Evolutionary conservation across 2,797 vertebrate genomes (phyloP).

Genomic region (Sebastiscus tertius): DNA sequence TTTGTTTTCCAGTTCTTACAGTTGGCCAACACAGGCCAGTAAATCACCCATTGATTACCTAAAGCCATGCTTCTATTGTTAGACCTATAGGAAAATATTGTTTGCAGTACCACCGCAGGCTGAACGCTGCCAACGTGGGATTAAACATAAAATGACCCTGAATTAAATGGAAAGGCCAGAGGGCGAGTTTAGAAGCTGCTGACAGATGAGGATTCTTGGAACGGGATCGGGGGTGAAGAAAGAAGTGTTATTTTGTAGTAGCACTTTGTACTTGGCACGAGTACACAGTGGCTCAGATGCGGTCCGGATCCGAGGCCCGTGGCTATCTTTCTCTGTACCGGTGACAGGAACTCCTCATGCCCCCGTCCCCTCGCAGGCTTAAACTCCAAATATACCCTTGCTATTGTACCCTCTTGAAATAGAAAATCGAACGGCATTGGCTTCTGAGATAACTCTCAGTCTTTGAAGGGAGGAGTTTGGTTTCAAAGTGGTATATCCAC

Average conservation of each 20-base stretch:
- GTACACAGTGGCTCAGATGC: slow-evolving; percentile 33
- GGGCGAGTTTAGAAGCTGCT: slow-evolving; percentile 31
- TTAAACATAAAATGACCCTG: slow-evolving; percentile 35
- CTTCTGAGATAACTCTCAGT: slow-evolving; percentile 14
- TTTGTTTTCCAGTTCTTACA: neutral
- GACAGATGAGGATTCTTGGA: slow-evolving; percentile 41
- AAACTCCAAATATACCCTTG: slow-evolving; percentile 33
- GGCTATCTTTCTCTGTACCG: slow-evolving; percentile 7
- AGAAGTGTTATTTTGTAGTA: slow-evolving; percentile 37
- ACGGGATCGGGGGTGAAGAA: slow-evolving; percentile 19
- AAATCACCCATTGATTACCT: neutral
- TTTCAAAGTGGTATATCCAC: slow-evolving; percentile 31
- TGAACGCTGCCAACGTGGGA: slow-evolving; percentile 16
- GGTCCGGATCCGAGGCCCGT: slow-evolving; percentile 14
- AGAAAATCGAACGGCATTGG: slow-evolving; percentile 57
- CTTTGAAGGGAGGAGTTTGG: slow-evolving; percentile 11
- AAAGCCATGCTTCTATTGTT: neutral
- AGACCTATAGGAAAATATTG: neutral
- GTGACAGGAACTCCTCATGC: slow-evolving; percentile 36
- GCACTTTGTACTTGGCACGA: slow-evolving; percentile 55
- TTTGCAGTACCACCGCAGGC: neutral
- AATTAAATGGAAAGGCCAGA: slow-evolving; percentile 42
- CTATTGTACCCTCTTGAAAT: slow-evolving; percentile 32
- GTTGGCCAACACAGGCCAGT: neutral
- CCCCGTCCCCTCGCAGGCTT: neutral